Evolutionary conservation across 2,113 vertebrate species (phyloP).

Genomic region (Gambusia affinis): DNA sequence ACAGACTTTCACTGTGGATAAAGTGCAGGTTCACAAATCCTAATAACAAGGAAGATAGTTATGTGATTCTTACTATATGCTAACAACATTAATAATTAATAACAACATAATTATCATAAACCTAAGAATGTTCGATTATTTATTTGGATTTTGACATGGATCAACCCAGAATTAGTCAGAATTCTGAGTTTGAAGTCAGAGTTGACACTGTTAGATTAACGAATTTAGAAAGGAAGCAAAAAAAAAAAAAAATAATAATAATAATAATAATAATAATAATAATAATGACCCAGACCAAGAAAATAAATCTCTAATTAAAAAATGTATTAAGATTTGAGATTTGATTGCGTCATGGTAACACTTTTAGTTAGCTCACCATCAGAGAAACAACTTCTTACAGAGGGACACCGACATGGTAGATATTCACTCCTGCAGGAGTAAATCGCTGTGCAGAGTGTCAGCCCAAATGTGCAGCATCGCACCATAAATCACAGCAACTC

Average conservation of each 20-base stretch:
- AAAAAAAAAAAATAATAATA: background rate
- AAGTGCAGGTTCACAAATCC: too few species aligned
- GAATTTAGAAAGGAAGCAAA: background rate
- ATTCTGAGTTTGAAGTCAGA: too few species aligned
- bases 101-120: too few species aligned
- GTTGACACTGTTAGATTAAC: too few species aligned
- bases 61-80: too few species aligned
- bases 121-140: too few species aligned
- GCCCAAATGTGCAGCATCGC: slow-evolving; percentile 21
- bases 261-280: too few species aligned
- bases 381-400: background rate
- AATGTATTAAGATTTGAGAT: background rate
- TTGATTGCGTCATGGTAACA: background rate
- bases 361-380: background rate
- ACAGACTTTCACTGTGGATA: too few species aligned
- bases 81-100: too few species aligned
- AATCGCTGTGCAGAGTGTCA: slow-evolving; percentile 20
- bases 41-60: too few species aligned
- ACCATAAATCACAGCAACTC: slow-evolving; percentile 18
- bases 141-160: too few species aligned
- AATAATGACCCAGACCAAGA: background rate
- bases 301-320: background rate
- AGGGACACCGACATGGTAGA: background rate
- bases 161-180: too few species aligned
- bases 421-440: slow-evolving; percentile 14